phyloP scores from a whole-genome alignment of 1,140 invertebrate species.

The Drosophila lowei region DNA sequence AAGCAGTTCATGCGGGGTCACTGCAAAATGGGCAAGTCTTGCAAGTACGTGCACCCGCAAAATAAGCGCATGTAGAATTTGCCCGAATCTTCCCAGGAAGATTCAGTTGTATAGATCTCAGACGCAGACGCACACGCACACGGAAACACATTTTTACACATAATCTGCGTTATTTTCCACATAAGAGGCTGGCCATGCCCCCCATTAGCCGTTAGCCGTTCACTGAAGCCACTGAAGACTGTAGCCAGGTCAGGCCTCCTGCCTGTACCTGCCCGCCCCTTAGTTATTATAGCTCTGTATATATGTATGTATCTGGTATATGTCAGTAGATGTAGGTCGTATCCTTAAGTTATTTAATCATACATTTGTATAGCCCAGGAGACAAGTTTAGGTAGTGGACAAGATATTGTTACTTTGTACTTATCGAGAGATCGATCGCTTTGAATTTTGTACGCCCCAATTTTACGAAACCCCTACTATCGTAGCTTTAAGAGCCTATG shows the following conservation, averaged over 20 bases:
- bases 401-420: constrained; percentile 18
- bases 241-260: constrained; percentile 38
- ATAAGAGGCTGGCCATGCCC: no score
- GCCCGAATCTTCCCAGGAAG: constrained; percentile 73
- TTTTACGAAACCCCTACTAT: constrained; percentile 3
- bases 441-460: constrained; percentile 19
- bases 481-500: constrained; percentile 18
- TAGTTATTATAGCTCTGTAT: constrained; percentile 12
- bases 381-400: background rate
- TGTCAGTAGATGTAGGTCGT: constrained; percentile 7
- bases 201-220: background rate
- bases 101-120: constrained; percentile 73
- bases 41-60: constrained; percentile 90
- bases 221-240: constrained; percentile 20
- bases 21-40: constrained; percentile 90
- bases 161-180: no score
- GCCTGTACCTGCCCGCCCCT: background rate
- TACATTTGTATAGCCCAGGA: no score
- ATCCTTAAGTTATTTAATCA: constrained; percentile 23
- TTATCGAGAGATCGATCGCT: constrained; percentile 12
- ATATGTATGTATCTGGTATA: constrained; percentile 17
- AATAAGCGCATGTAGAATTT: constrained; percentile 84
- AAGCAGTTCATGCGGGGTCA: constrained; percentile 91
- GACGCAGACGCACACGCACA: background rate
- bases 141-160: constrained; percentile 13